Conservation (phyloP, 2,113 vertebrate species). For the Sinocyclocheilus maitianheensis region DNA sequence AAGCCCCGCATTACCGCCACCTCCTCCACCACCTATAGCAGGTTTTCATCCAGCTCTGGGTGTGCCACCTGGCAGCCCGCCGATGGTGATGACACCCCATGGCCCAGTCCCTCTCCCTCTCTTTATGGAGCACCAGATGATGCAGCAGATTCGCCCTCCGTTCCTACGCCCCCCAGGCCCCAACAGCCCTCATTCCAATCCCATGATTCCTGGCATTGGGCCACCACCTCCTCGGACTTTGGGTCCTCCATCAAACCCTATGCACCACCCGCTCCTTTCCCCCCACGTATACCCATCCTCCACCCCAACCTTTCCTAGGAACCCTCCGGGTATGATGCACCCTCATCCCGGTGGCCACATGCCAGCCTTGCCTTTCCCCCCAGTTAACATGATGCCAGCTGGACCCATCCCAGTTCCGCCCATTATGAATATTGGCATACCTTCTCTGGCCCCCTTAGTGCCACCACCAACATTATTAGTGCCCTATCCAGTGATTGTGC, state of each 20-base stretch:
- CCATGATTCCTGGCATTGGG: slow-evolving; percentile 92
- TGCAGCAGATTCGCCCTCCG: slow-evolving; percentile 94
- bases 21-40: slow-evolving; percentile 77
- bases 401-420: slow-evolving; percentile 91
- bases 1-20: slow-evolving; percentile 83
- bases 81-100: slow-evolving; percentile 97
- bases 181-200: slow-evolving; percentile 92
- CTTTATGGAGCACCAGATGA: slow-evolving; percentile 99
- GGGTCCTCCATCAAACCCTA: slow-evolving; percentile 89
- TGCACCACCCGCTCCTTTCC: slow-evolving; percentile 93
- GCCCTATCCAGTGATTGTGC: slow-evolving; percentile 97
- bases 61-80: slow-evolving; percentile 90
- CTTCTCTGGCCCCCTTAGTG: slow-evolving; percentile 93
- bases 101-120: slow-evolving; percentile 94
- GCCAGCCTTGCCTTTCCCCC: slow-evolving; percentile 89
- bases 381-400: slow-evolving; percentile 94
- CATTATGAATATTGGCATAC: slow-evolving; percentile 96
- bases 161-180: slow-evolving; percentile 89
- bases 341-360: slow-evolving; percentile 86
- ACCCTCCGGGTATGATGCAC: slow-evolving; percentile 84
- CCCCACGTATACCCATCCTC: slow-evolving; percentile 89
- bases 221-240: slow-evolving; percentile 84
- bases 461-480: slow-evolving; percentile 96
- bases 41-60: slow-evolving; percentile 89
- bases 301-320: slow-evolving; percentile 84